Conservation (phyloP, 2,113 vertebrate genomes). For the Thoracochromis brauschi region DNA sequence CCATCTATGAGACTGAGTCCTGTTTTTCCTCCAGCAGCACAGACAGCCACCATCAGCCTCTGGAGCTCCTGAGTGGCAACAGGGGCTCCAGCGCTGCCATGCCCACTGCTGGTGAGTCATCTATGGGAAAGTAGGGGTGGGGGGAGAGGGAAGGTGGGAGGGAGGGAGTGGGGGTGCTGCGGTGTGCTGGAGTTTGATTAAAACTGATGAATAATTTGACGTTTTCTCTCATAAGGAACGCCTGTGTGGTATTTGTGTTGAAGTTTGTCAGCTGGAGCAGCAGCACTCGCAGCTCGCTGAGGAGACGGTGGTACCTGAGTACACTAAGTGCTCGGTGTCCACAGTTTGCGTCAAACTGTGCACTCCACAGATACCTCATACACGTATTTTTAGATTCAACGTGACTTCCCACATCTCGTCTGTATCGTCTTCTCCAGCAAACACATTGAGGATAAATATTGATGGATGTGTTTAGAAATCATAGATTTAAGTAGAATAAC, state of each 20-base stretch:
- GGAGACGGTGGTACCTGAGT: not conserved
- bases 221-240: not conserved
- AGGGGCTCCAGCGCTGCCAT: slow-evolving; percentile 54
- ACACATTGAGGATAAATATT: not conserved
- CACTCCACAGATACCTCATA: not conserved
- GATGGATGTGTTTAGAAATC: not conserved
- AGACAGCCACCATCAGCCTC: slow-evolving; percentile 51
- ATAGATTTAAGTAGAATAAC: not conserved
- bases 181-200: not conserved
- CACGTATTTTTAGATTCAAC: not conserved
- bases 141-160: not conserved
- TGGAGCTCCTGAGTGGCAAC: slow-evolving; percentile 61
- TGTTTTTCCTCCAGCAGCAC: slow-evolving; percentile 53
- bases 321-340: not conserved
- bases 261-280: not conserved
- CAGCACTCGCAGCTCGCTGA: not conserved
- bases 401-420: not conserved
- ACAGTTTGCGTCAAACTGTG: not conserved
- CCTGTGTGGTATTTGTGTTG: not conserved
- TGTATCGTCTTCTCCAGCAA: not conserved
- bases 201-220: not conserved
- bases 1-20: slow-evolving; percentile 68
- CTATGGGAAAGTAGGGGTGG: slow-evolving; percentile 10
- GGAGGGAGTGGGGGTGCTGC: not conserved
- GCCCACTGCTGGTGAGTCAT: slow-evolving; percentile 65